These are phyloP conservation scores for Athalia rosae DNA, from an alignment of 2,888 invertebrate genomes.

Conservation along the genomic window DNA sequence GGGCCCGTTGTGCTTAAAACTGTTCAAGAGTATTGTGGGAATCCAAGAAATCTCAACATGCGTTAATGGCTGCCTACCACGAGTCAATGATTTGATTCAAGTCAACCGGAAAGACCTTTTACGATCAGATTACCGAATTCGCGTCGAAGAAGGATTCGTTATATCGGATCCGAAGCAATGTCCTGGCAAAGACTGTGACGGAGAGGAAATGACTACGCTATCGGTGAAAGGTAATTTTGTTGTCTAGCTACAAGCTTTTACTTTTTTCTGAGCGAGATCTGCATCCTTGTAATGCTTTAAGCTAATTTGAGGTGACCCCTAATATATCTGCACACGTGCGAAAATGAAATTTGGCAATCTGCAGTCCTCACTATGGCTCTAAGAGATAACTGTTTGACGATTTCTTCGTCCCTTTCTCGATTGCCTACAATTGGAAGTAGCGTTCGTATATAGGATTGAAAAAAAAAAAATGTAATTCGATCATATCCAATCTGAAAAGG, in stretches of 20 bases:
- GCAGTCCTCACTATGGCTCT: no score
- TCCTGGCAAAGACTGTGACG: not conserved
- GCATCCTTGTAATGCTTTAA: no score
- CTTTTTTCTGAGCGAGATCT: no score
- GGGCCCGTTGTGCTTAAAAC: not conserved
- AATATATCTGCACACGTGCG: no score
- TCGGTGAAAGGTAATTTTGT: not conserved
- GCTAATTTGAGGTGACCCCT: no score
- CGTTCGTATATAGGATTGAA: no score
- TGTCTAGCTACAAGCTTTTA: not conserved
- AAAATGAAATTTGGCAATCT: no score
- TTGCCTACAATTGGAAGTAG: no score
- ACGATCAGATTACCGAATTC: not conserved
- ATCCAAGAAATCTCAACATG: not conserved
- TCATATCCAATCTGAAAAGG: no score
- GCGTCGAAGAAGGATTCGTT: not conserved
- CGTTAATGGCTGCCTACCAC: not conserved
- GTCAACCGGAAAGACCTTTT: not conserved
- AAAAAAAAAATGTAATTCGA: no score
- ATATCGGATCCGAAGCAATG: not conserved
- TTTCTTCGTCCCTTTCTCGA: no score
- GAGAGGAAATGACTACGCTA: not conserved
- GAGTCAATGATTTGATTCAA: not conserved
- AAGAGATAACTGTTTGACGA: no score
- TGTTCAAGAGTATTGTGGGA: not conserved